phyloP scores from a whole-genome alignment of 2,888 invertebrate genomes.

The Callyntrura guangdongensis region DNA sequence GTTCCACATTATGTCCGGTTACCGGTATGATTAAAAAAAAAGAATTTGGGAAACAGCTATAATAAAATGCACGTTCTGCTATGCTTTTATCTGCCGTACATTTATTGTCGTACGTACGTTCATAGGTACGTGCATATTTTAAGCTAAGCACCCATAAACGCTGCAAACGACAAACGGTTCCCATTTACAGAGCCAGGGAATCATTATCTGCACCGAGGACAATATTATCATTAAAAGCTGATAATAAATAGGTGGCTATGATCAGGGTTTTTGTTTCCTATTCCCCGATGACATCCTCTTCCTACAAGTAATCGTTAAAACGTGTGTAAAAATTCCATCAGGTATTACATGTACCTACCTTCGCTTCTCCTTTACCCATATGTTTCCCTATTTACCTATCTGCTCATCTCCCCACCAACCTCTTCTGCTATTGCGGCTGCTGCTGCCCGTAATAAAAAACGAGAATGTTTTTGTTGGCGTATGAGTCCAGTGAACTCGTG shows the following conservation, averaged over 20 bases:
- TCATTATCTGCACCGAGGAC: background rate
- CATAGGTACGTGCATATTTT: no score
- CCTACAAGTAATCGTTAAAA: background rate
- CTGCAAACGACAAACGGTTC: background rate
- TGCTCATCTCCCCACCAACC: background rate
- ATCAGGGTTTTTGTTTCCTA: background rate
- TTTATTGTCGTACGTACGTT: no score
- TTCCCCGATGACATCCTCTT: background rate
- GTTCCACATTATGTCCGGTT: background rate
- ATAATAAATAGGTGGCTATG: background rate
- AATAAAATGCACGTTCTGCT: background rate
- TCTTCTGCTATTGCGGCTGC: background rate
- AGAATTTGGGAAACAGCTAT: background rate
- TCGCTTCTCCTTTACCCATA: no score
- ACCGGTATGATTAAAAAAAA: background rate
- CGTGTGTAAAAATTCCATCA: background rate
- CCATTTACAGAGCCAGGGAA: background rate
- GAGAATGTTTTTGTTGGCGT: conserved; percentile 67
- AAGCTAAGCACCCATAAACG: no score
- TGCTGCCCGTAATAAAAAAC: conserved; percentile 29
- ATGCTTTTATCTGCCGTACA: background rate
- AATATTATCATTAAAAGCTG: conserved; percentile 6
- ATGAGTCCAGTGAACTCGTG: conserved; percentile 74
- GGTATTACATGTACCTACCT: no score
- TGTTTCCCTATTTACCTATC: conserved; percentile 15